Percentiles rank a stretch among this genome's conserved stretches.
phyloP scores from a whole-genome alignment of 2,888 invertebrate species.

The Mechanitis messenoides region DNA sequence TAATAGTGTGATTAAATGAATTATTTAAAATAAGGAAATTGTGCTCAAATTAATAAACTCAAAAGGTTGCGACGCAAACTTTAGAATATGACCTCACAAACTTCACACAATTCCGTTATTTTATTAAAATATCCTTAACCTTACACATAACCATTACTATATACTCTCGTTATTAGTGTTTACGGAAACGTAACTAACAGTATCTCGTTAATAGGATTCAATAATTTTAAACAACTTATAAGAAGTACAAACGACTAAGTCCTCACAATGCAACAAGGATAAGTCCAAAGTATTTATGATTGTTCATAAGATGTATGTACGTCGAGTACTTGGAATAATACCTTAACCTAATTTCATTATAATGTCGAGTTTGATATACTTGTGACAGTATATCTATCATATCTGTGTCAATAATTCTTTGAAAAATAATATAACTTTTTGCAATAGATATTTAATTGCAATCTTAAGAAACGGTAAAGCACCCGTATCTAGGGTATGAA shows the following conservation, averaged over 20 bases:
- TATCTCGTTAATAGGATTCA: constrained; percentile 21
- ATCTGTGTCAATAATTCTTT: too few species aligned
- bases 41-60: constrained; percentile 9
- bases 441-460: too few species aligned
- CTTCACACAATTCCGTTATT: constrained; percentile 14
- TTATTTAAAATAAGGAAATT: constrained; percentile 18
- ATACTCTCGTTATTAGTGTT: constrained; percentile 18
- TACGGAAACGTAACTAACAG: constrained; percentile 23
- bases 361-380: neutral
- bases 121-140: constrained; percentile 7
- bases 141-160: constrained; percentile 10
- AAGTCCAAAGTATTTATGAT: neutral
- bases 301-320: constrained; percentile 1
- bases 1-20: neutral
- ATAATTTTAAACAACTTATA: constrained; percentile 8
- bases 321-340: neutral
- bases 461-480: too few species aligned
- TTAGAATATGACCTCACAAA: constrained; percentile 16
- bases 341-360: constrained; percentile 3
- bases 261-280: neutral
- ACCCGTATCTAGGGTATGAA: too few species aligned
- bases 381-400: neutral
- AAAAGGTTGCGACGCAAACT: constrained; percentile 19
- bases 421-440: too few species aligned
- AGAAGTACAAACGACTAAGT: neutral